phyloP scores from a whole-genome alignment of 2,797 vertebrate genomes.

The Spondyliosoma cantharus region DNA sequence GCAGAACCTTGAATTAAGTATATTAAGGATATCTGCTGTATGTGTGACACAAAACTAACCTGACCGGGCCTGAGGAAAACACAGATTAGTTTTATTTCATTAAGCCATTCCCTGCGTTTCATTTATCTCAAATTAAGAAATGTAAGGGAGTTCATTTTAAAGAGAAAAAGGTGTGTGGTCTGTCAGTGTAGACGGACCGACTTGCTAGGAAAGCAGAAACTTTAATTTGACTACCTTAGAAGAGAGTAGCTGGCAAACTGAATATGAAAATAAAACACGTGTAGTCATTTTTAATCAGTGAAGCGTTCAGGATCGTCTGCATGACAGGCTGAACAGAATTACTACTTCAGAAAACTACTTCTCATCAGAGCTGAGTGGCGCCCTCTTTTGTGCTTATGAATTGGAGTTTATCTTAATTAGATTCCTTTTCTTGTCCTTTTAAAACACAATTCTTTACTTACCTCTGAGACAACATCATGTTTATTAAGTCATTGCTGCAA shows the following conservation, averaged over 20 bases:
- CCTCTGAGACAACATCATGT: background rate
- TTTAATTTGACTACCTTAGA: background rate
- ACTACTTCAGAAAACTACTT: no score
- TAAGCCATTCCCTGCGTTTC: background rate
- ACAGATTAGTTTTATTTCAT: background rate
- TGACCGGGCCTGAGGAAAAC: no score
- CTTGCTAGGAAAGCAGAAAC: background rate
- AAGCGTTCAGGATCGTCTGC: no score
- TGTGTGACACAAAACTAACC: background rate
- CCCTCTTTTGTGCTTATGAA: background rate
- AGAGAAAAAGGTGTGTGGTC: background rate
- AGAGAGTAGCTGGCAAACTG: no score
- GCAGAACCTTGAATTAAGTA: background rate
- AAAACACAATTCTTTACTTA: constrained; percentile 7
- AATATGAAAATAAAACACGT: no score
- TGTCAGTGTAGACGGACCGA: no score
- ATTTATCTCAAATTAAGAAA: no score
- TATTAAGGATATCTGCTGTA: background rate
- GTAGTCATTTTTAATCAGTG: no score
- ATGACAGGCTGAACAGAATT: no score
- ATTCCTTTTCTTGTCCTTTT: background rate
- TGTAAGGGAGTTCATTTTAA: no score
- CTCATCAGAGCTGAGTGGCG: background rate
- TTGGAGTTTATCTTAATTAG: no score
- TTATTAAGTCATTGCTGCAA: background rate